Percentiles rank a stretch among this genome's conserved stretches.
Evolutionary conservation across 1,140 invertebrate genomes (phyloP).

Genomic region (Drosophila miranda): DNA sequence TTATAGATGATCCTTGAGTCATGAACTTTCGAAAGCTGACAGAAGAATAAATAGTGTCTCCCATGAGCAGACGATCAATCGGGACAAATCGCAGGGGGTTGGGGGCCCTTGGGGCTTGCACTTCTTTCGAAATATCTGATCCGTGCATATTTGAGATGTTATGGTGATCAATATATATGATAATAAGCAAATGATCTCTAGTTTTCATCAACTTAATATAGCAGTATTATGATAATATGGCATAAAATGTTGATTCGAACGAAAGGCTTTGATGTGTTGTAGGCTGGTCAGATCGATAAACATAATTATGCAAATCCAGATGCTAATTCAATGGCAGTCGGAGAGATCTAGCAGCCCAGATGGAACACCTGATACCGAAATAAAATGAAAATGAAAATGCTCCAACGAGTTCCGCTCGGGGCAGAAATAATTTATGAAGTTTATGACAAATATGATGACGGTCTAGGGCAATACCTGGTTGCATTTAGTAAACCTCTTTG

Average conservation of each 20-base stretch:
- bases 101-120: conserved; percentile 7
- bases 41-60: conserved; percentile 61
- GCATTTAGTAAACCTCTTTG: conserved; percentile 46
- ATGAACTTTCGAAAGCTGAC: conserved; percentile 68
- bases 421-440: conserved; percentile 61
- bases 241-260: conserved; percentile 31
- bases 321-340: conserved; percentile 65
- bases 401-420: conserved; percentile 4
- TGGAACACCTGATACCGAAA: conserved; percentile 44
- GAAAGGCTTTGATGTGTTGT: conserved; percentile 49
- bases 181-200: conserved; percentile 32
- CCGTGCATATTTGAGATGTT: conserved; percentile 39
- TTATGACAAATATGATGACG: conserved; percentile 79
- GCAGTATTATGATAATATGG: conserved; percentile 48
- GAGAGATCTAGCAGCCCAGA: conserved; percentile 9
- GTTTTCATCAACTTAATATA: conserved; percentile 40
- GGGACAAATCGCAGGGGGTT: conserved; percentile 53
- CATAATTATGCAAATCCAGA: conserved; percentile 74
- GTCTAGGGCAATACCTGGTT: conserved; percentile 60
- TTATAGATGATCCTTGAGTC: conserved; percentile 71
- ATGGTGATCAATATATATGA: conserved; percentile 39
- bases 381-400: not conserved
- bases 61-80: conserved; percentile 53
- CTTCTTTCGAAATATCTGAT: conserved; percentile 46
- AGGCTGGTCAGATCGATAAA: conserved; percentile 54